A percentile compares a stretch with the other conserved stretches of the same genome.
phyloP scores from a whole-genome alignment of 2,888 invertebrate genomes.

The Synanthedon formicaeformis region DNA sequence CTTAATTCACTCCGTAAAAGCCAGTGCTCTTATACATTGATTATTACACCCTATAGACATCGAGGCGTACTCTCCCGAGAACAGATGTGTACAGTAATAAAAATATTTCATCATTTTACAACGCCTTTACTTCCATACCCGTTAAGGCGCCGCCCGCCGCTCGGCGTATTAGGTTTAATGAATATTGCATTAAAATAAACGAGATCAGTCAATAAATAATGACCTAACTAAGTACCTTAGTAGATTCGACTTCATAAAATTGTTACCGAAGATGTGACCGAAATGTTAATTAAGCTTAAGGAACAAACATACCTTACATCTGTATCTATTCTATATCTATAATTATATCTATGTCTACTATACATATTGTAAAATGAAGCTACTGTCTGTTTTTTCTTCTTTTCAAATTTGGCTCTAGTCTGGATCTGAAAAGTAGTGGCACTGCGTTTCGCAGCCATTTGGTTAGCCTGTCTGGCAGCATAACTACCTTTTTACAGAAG shows the following conservation, averaged over 20 bases:
- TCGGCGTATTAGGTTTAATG: slow-evolving; percentile 1
- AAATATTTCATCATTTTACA: slow-evolving; percentile 17
- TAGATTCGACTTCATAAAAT: background rate
- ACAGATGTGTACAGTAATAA: slow-evolving; percentile 17
- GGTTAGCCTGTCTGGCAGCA: too few relatives aligned
- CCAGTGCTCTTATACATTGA: slow-evolving; percentile 6
- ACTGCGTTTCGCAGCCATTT: too few relatives aligned
- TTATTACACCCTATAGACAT: slow-evolving; percentile 7
- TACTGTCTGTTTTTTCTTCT: too few relatives aligned
- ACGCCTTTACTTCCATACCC: background rate
- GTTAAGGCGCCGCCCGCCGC: slow-evolving; percentile 1
- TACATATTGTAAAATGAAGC: too few relatives aligned
- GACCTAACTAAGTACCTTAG: background rate
- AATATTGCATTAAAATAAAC: background rate
- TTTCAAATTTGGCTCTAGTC: too few relatives aligned
- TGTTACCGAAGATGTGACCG: background rate
- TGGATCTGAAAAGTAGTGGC: too few relatives aligned
- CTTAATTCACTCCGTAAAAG: slow-evolving; percentile 4
- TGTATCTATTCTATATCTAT: too few relatives aligned
- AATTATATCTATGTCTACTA: too few relatives aligned
- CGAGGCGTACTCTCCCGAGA: slow-evolving; percentile 5
- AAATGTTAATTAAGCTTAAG: background rate
- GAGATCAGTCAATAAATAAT: background rate
- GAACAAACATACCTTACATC: too few relatives aligned
- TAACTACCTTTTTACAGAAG: too few relatives aligned